Conservation (phyloP, 2,113 vertebrate genomes). For the Geothlypis trichas region DNA sequence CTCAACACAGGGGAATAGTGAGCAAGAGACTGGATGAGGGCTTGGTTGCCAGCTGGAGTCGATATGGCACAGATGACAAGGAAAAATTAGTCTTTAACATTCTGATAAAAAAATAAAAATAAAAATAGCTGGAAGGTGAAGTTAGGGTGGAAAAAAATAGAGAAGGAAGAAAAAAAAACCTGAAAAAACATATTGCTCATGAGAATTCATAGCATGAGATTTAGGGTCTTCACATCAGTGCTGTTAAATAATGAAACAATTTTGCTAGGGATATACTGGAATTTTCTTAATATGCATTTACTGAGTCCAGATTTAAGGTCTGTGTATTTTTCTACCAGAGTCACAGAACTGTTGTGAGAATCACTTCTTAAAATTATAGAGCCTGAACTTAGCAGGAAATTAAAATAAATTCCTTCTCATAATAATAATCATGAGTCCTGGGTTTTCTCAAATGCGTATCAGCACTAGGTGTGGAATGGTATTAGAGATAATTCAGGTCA, state of each 20-base stretch:
- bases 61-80: background rate
- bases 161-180: background rate
- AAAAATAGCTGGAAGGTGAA: background rate
- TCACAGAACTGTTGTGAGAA: background rate
- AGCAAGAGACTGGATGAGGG: background rate
- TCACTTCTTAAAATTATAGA: background rate
- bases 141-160: rapidly evolving
- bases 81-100: background rate
- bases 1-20: background rate
- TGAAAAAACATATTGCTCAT: background rate
- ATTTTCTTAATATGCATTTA: background rate
- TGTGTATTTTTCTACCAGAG: background rate
- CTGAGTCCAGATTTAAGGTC: background rate
- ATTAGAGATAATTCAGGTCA: background rate
- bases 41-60: background rate
- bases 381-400: background rate
- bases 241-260: background rate
- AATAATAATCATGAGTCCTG: background rate
- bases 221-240: background rate
- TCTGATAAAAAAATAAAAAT: background rate
- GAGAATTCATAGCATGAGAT: background rate
- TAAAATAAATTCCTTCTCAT: background rate
- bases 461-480: background rate
- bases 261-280: background rate
- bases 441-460: background rate